Evolutionary conservation across 2,888 invertebrate genomes (phyloP).

Genomic region (Tinea pellionella): DNA sequence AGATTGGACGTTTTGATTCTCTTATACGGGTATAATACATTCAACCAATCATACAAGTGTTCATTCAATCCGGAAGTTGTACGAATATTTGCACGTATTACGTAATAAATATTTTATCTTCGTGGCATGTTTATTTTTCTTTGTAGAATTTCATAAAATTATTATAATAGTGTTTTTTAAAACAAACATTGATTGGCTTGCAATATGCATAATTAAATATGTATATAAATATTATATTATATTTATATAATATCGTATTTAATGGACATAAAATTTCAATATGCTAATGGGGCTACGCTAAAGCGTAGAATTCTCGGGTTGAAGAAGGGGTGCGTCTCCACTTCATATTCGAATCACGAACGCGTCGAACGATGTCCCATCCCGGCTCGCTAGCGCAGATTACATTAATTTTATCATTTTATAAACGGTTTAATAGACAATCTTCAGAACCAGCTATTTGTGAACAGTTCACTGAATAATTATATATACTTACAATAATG

Average conservation of each 20-base stretch:
- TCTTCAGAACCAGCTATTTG: slow-evolving; percentile 47
- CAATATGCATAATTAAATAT: too few relatives aligned
- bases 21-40: slow-evolving; percentile 27
- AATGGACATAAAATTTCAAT: slow-evolving; percentile 56
- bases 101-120: neutral
- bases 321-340: slow-evolving; percentile 26
- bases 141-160: neutral
- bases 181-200: too few relatives aligned
- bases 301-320: neutral
- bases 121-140: neutral
- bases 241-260: slow-evolving; percentile 11
- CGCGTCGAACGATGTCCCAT: slow-evolving; percentile 62
- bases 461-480: slow-evolving; percentile 1
- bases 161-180: neutral
- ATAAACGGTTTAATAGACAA: slow-evolving; percentile 65
- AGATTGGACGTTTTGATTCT: slow-evolving; percentile 62
- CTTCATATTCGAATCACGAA: slow-evolving; percentile 61
- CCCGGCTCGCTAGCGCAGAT: slow-evolving; percentile 58
- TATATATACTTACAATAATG: neutral
- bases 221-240: neutral
- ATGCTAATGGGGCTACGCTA: slow-evolving; percentile 44
- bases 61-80: neutral
- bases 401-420: slow-evolving; percentile 67
- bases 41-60: slow-evolving; percentile 2
- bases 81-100: neutral